Percentiles rank a stretch among this genome's conserved stretches.
These are phyloP conservation scores for Sarcophaga carnaria DNA, from an alignment of 2,888 invertebrate species.

Conservation along the genomic window DNA sequence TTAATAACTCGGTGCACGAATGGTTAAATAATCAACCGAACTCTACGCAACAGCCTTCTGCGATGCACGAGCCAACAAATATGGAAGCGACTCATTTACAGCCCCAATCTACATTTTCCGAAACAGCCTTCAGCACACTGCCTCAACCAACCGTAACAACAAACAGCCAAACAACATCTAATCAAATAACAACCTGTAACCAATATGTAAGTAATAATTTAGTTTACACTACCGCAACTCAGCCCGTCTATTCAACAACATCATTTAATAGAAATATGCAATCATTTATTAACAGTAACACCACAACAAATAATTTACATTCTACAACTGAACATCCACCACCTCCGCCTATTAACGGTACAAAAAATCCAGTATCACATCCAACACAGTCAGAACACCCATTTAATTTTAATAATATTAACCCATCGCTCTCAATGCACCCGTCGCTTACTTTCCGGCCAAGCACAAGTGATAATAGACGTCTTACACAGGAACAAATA, in stretches of 20 bases:
- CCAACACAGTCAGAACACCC: too few relatives aligned
- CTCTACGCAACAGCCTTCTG: too few relatives aligned
- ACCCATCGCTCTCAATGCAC: not conserved
- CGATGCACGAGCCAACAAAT: not conserved
- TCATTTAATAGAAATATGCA: not conserved
- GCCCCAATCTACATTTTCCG: not conserved
- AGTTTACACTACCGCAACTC: too few relatives aligned
- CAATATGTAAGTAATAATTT: too few relatives aligned
- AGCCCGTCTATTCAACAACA: not conserved
- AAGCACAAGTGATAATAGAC: not conserved
- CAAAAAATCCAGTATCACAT: too few relatives aligned
- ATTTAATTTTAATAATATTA: not conserved
- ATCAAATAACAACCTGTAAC: too few relatives aligned
- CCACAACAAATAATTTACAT: too few relatives aligned
- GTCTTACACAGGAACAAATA: constrained; percentile 10
- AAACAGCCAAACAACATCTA: not conserved
- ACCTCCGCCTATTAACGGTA: too few relatives aligned
- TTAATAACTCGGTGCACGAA: too few relatives aligned
- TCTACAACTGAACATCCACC: too few relatives aligned
- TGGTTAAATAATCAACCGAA: too few relatives aligned
- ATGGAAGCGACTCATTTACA: not conserved
- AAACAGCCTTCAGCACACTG: not conserved
- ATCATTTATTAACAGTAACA: not conserved
- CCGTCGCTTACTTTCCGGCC: not conserved
- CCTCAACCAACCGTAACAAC: not conserved